phyloP scores from a whole-genome alignment of 2,113 vertebrate species.

The Lampris megalopsis region DNA sequence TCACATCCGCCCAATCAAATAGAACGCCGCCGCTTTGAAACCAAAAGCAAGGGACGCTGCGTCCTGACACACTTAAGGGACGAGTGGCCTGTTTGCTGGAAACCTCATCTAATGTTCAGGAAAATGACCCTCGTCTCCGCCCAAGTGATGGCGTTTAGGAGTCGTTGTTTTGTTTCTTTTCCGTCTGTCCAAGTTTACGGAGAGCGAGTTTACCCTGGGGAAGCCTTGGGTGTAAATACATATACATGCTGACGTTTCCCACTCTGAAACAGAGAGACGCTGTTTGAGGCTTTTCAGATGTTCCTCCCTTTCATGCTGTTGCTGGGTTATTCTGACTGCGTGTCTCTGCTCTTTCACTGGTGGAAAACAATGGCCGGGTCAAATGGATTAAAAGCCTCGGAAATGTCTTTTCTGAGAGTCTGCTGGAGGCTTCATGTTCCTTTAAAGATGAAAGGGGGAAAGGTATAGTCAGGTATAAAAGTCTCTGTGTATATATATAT shows the following conservation, averaged over 20 bases:
- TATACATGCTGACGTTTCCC: conserved; percentile 5
- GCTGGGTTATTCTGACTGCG: background rate
- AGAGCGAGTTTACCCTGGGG: background rate
- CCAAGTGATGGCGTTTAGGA: background rate
- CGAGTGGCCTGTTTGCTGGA: conserved; percentile 57
- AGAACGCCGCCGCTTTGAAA: too few species aligned
- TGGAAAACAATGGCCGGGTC: conserved; percentile 28
- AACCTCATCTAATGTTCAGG: conserved; percentile 9
- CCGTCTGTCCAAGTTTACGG: background rate
- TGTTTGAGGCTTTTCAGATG: background rate
- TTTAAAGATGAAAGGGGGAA: conserved; percentile 41
- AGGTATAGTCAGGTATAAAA: too few species aligned
- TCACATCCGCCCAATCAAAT: too few species aligned
- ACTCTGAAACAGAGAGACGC: background rate
- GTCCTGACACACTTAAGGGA: conserved; percentile 60
- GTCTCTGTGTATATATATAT: too few species aligned
- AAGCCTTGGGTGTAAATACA: conserved; percentile 14
- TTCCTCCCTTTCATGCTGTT: background rate
- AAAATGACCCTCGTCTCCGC: conserved; percentile 1
- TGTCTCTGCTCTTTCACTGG: conserved; percentile 35
- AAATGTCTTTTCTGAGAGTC: conserved; percentile 20
- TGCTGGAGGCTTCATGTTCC: conserved; percentile 17
- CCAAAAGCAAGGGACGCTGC: background rate
- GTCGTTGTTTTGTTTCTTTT: conserved; percentile 2
- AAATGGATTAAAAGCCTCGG: conserved; percentile 25